Evolutionary conservation across 2,888 invertebrate genomes (phyloP).

Genomic region (Cryptocheilus praepositus): DNA sequence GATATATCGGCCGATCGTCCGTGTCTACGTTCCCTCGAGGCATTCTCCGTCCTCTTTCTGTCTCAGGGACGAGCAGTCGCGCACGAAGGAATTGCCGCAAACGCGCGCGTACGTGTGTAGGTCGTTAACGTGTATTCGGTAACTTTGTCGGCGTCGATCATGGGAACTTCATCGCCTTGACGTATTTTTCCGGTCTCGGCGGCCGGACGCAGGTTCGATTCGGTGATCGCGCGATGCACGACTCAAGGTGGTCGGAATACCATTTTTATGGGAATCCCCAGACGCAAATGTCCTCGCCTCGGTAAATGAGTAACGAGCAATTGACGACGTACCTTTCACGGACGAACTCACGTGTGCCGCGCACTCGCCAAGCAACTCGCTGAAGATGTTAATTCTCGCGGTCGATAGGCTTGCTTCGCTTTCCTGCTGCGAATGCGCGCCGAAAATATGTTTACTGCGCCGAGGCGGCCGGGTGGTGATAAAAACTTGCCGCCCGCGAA

Average conservation of each 20-base stretch:
- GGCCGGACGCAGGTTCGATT: too few relatives aligned
- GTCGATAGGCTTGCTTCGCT: too few relatives aligned
- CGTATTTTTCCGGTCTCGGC: constrained; percentile 61
- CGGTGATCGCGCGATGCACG: constrained; percentile 42
- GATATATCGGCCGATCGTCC: constrained; percentile 9
- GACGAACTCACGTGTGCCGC: too few relatives aligned
- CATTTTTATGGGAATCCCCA: constrained; percentile 37
- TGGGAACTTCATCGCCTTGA: constrained; percentile 60
- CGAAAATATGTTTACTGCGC: too few relatives aligned
- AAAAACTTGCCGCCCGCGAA: too few relatives aligned
- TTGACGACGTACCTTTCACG: too few relatives aligned
- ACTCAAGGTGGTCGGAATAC: constrained; percentile 57
- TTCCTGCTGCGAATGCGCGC: too few relatives aligned
- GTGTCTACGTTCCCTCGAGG: background rate
- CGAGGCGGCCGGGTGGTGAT: too few relatives aligned
- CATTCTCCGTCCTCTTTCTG: constrained; percentile 22
- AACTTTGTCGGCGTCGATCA: constrained; percentile 20
- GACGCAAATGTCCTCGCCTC: too few relatives aligned
- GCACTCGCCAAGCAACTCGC: too few relatives aligned
- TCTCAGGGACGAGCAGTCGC: constrained; percentile 40
- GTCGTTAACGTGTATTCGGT: constrained; percentile 7
- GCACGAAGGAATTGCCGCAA: constrained; percentile 7
- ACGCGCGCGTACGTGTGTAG: constrained; percentile 14
- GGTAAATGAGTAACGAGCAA: too few relatives aligned
- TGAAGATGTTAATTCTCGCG: too few relatives aligned